A percentile compares a stretch with the other conserved stretches of the same genome.
These are phyloP conservation scores for Perdita meconis DNA, from an alignment of 2,888 invertebrate genomes.

Conservation along the genomic window DNA sequence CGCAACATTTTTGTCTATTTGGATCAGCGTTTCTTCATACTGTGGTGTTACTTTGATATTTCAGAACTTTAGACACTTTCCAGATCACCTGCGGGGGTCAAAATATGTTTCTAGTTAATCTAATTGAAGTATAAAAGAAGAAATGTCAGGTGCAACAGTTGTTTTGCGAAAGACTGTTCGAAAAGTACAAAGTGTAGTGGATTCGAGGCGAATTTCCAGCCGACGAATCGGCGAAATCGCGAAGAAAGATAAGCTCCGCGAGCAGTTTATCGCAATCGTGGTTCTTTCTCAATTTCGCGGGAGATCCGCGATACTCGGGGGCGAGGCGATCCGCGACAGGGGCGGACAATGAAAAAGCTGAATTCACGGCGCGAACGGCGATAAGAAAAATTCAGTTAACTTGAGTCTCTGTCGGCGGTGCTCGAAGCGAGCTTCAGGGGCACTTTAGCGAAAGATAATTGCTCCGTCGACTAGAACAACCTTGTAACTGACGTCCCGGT, in stretches of 20 bases:
- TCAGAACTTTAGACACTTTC: no score
- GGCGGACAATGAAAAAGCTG: neutral
- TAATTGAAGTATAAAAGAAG: no score
- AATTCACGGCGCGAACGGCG: slow-evolving; percentile 12
- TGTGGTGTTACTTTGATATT: no score
- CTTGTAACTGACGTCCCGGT: slow-evolving; percentile 69
- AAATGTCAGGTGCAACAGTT: no score
- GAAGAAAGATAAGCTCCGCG: slow-evolving; percentile 3
- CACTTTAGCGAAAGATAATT: slow-evolving; percentile 70
- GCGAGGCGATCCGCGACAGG: no score
- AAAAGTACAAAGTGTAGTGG: no score
- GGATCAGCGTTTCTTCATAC: no score
- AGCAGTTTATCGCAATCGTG: slow-evolving; percentile 13
- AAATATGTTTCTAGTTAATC: no score
- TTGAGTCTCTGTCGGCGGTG: slow-evolving; percentile 47
- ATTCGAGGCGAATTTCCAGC: neutral
- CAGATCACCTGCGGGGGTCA: no score
- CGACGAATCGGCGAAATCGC: slow-evolving; percentile 2
- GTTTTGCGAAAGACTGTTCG: no score
- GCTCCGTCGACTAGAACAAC: slow-evolving; percentile 66
- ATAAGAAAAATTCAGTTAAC: slow-evolving; percentile 67
- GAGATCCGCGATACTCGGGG: neutral
- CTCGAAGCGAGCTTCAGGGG: slow-evolving; percentile 39
- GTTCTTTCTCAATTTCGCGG: slow-evolving; percentile 25
- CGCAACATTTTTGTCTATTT: no score